Evolutionary conservation across 2,797 vertebrate species (phyloP).

Genomic region (Onychomys leucogaster): DNA sequence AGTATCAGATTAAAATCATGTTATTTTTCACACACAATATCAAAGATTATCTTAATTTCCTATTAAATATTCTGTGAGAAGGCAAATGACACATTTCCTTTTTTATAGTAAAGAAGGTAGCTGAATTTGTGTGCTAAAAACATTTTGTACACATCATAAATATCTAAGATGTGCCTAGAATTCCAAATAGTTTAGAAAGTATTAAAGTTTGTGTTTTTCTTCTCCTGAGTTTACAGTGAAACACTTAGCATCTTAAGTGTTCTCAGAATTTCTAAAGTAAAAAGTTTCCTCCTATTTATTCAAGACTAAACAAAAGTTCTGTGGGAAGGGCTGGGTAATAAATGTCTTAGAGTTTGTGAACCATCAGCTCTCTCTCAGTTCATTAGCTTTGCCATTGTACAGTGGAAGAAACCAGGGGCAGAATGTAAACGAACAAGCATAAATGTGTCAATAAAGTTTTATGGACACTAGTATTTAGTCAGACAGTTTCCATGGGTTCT

Average conservation of each 20-base stretch:
- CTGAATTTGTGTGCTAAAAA: not conserved
- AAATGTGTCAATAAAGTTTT: not conserved
- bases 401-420: not conserved
- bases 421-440: not conserved
- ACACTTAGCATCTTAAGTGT: not conserved
- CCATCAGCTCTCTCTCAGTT: not conserved
- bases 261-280: not conserved
- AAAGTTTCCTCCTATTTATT: not conserved
- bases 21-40: not conserved
- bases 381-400: not conserved
- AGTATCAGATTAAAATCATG: not conserved
- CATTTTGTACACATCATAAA: not conserved
- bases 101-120: not conserved
- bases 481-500: not conserved
- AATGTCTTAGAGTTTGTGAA: not conserved
- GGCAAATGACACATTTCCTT: not conserved
- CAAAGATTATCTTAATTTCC: constrained; percentile 7
- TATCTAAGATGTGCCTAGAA: not conserved
- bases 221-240: not conserved
- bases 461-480: not conserved
- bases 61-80: not conserved
- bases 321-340: not conserved
- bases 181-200: not conserved
- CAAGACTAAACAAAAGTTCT: not conserved
- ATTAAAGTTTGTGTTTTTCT: not conserved